Percentiles rank a stretch among this genome's conserved stretches.
Conservation (phyloP, 2,113 vertebrate genomes). For the Vidua chalybeata region DNA sequence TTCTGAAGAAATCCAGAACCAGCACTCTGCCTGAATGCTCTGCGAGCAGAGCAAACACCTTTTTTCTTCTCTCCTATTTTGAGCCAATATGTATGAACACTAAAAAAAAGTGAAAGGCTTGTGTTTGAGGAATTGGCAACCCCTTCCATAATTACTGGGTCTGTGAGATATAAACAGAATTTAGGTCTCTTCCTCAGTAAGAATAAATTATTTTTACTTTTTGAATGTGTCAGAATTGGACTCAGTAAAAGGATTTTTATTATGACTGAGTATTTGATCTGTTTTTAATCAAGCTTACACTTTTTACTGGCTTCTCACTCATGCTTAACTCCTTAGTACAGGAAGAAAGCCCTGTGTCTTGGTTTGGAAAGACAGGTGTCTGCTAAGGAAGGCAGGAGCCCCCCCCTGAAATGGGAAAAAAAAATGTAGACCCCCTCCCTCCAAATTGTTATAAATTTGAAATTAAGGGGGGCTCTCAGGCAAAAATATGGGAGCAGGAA, state of each 20-base stretch:
- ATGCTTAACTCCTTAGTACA: background rate
- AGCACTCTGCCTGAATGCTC: background rate
- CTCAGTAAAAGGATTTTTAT: background rate
- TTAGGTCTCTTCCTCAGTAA: conserved; percentile 14
- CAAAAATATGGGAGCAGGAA: too few relatives aligned
- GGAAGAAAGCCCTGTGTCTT: background rate
- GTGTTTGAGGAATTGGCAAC: background rate
- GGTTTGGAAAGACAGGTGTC: too few relatives aligned
- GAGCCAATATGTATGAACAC: background rate
- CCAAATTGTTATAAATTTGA: too few relatives aligned
- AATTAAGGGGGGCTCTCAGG: too few relatives aligned
- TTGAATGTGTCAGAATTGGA: conserved; percentile 6
- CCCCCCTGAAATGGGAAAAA: too few relatives aligned
- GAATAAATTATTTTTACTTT: conserved; percentile 34
- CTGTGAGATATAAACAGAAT: background rate
- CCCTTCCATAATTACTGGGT: background rate
- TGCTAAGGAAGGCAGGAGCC: too few relatives aligned
- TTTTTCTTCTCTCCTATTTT: background rate
- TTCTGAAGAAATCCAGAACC: background rate
- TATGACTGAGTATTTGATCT: background rate
- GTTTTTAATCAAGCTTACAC: conserved; percentile 2
- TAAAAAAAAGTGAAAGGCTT: background rate
- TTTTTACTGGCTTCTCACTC: background rate
- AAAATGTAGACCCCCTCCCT: too few relatives aligned
- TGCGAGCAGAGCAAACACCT: background rate